Conservation (phyloP, 2,888 invertebrate genomes). For the Harpagoxenus sublaevis region DNA sequence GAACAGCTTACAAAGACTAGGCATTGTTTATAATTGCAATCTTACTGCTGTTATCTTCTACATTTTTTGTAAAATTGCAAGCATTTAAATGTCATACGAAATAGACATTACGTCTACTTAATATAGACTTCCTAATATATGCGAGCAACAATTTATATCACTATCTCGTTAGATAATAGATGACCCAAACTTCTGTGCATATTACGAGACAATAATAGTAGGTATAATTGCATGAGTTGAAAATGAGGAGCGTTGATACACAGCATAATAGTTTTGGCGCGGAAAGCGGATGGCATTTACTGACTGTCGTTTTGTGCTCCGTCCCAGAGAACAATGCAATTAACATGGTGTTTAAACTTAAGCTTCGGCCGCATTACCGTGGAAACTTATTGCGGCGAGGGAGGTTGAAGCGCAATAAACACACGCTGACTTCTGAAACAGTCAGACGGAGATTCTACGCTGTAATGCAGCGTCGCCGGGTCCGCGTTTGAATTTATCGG, state of each 20-base stretch:
- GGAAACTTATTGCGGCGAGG: constrained; percentile 64
- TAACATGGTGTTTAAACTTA: constrained; percentile 53
- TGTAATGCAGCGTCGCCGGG: constrained; percentile 56
- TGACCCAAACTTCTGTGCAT: not conserved
- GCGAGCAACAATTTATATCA: not conserved
- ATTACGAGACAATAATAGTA: constrained; percentile 16
- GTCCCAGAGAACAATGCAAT: constrained; percentile 43
- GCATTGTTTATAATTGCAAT: constrained; percentile 3
- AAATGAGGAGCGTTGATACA: constrained; percentile 34
- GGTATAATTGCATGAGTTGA: constrained; percentile 18
- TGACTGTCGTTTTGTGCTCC: constrained; percentile 15
- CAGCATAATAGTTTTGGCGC: constrained; percentile 36
- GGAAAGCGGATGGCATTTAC: constrained; percentile 39
- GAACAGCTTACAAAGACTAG: not conserved
- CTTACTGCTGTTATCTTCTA: not conserved
- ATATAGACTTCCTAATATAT: not conserved
- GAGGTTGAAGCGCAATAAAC: constrained; percentile 57
- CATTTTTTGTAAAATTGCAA: not conserved
- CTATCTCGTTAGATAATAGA: not conserved
- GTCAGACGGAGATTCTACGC: constrained; percentile 41
- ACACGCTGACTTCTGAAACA: constrained; percentile 59
- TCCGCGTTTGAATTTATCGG: constrained; percentile 72
- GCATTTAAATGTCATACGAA: not conserved
- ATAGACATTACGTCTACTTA: not conserved
- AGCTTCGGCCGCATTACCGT: constrained; percentile 64